Evolutionary conservation across 2,888 invertebrate species (phyloP).

Genomic region (Amblyjoppa fuscipennis): DNA sequence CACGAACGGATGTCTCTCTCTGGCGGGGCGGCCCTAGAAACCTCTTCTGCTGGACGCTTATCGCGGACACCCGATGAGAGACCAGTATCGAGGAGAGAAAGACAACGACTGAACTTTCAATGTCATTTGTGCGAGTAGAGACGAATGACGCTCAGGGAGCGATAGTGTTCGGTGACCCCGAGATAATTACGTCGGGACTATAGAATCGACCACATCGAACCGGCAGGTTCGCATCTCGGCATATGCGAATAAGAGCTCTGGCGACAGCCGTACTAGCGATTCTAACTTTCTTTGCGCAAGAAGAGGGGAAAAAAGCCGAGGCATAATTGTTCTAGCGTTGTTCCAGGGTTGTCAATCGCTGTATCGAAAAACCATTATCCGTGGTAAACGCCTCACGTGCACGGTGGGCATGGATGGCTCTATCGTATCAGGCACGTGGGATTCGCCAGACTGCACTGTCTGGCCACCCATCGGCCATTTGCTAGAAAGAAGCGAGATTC

Average conservation of each 20-base stretch:
- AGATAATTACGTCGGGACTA: conserved; percentile 34
- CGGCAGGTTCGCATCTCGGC: conserved; percentile 44
- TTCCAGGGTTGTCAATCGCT: neutral
- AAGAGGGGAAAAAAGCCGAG: neutral
- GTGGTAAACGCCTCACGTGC: neutral
- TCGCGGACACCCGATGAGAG: conserved; percentile 4
- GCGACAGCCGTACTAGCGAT: neutral
- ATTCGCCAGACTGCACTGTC: neutral
- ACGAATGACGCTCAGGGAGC: conserved; percentile 38
- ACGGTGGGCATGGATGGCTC: neutral
- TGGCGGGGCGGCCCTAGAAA: neutral
- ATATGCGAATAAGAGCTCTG: neutral
- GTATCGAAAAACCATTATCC: neutral
- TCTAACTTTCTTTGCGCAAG: conserved; percentile 41
- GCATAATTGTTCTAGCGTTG: neutral
- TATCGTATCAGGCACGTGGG: neutral
- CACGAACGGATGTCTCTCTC: neutral
- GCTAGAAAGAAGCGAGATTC: neutral
- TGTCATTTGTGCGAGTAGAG: conserved; percentile 51
- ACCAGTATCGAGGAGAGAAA: conserved; percentile 3
- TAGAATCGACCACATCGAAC: conserved; percentile 44
- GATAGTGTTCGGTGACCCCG: conserved; percentile 58
- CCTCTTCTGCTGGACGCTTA: neutral
- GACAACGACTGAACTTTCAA: conserved; percentile 27
- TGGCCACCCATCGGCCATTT: neutral